Evolutionary conservation across 2,113 vertebrate species (phyloP).

Genomic region (Numida meleagris): DNA sequence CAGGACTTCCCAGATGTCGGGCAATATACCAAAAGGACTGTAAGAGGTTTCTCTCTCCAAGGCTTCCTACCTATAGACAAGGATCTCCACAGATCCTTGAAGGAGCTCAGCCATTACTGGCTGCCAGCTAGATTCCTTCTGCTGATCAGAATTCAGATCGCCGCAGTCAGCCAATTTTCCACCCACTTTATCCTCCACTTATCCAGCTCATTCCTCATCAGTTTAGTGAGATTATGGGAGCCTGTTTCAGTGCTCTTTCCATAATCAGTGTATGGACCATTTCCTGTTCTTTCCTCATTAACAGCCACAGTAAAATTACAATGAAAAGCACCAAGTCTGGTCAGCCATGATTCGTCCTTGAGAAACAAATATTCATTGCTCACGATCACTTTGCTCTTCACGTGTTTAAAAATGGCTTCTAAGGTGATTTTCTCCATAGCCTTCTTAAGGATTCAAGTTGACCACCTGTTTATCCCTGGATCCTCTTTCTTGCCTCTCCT

Average conservation of each 20-base stretch:
- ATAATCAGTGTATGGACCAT: not conserved
- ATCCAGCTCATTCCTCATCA: not conserved
- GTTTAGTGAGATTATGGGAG: accelerated
- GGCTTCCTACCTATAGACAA: not conserved
- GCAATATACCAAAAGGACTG: not conserved
- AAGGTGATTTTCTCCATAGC: not conserved
- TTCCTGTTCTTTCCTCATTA: not conserved
- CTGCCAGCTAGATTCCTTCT: not conserved
- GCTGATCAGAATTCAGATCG: not conserved
- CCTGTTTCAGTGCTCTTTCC: not conserved
- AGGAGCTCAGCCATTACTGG: not conserved
- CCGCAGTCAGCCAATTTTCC: not conserved
- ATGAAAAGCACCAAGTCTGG: not conserved
- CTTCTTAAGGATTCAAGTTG: not conserved
- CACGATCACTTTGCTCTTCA: not conserved
- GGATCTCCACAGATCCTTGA: not conserved
- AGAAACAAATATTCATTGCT: not conserved
- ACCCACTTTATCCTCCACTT: not conserved
- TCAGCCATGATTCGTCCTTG: not conserved
- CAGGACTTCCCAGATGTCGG: not conserved
- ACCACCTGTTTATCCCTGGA: no score
- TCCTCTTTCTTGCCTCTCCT: not conserved
- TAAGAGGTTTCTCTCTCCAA: not conserved
- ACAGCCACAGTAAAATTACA: not conserved
- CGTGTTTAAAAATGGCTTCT: no score